Evolutionary conservation across 53 echinoderm and acorn worm genomes (phyloP).

Genomic region (Pentamera pediparva): DNA sequence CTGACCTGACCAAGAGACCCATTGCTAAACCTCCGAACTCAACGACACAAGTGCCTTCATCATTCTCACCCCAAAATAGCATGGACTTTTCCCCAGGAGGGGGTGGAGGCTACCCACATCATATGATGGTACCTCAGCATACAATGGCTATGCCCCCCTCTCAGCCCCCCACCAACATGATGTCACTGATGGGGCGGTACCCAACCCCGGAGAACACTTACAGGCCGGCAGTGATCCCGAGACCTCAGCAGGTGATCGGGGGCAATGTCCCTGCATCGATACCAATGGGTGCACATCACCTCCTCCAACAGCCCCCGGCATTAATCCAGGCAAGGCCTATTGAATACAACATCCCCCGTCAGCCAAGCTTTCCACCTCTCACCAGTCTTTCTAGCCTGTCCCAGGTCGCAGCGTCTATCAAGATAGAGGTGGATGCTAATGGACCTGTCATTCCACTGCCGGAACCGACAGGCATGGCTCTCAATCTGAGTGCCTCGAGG

Average conservation of each 20-base stretch:
- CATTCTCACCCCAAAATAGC: conserved; percentile 8
- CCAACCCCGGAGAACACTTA: conserved; percentile 10
- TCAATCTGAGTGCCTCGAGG: not conserved
- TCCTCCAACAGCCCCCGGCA: conserved; percentile 36
- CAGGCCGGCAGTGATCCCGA: not conserved
- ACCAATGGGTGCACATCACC: conserved; percentile 33
- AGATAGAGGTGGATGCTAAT: not conserved
- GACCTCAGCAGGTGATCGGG: conserved; percentile 6
- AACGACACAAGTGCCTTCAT: conserved; percentile 23
- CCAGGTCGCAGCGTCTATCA: not conserved
- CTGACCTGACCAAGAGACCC: conserved; percentile 4
- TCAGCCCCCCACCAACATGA: conserved; percentile 25
- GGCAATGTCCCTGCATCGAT: not conserved
- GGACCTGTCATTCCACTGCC: not conserved
- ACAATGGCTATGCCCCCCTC: conserved; percentile 13
- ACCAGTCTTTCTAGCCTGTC: conserved; percentile 11
- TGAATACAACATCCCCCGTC: conserved; percentile 38
- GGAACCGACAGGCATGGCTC: not conserved
- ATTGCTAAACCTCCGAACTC: no score
- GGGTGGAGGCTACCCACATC: conserved; percentile 6
- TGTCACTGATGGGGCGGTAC: conserved; percentile 19
- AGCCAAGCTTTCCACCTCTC: conserved; percentile 24
- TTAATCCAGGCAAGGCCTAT: conserved; percentile 36
- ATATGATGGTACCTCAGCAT: conserved; percentile 20
- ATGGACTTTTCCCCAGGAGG: conserved; percentile 14